Evolutionary conservation across 2,113 vertebrate genomes (phyloP), one percentile per base, ranked within the genome.

Genomic region (Nerophis ophidion): DNA sequence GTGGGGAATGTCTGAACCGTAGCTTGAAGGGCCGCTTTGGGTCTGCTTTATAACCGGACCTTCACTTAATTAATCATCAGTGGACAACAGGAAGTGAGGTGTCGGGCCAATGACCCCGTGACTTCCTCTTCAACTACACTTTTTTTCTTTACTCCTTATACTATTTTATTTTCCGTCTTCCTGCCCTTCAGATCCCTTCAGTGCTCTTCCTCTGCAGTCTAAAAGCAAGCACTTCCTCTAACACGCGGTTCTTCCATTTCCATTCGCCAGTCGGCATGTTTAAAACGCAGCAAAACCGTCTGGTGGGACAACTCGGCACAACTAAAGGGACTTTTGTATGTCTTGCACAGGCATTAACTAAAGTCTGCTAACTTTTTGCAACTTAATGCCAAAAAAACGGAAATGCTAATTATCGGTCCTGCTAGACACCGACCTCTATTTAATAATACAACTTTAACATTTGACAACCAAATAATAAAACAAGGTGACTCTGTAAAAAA

Each of bases 51-150:
- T 26, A 26, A 15, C 50, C 12, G 13, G 33, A 49, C 19, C 35
- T 70, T 46, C 38, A 48, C 47, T 50, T 78, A 84, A 85, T 75
- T 68, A 84, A 85, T 87, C 74, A 80, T 38, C 66, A 81, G 78
- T 79, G 72, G 86, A 83, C 79, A 88, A 86, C 88, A 89, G 90
- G 88, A 91, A 85, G 85, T 83, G 71, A 63, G 73, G 77, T 87
- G 83, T 88, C 84, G 80, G 16, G 51, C 75, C 47, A 60, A 33
- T 81, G 87, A 89, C 84, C 89, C 77, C 49, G 63, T 55, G 19
- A 82, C 84, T 89, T 88, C 87, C 89, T 89, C 89, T 89, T 91
- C 85, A 79, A 40, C 64, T 60, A 76, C 77, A 45, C 62, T 71
- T 84, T 84, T 84, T 77, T 74, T 70, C 46, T 49, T 10, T 50